phyloP scores from a whole-genome alignment of 2,113 vertebrate species.

The Osmerus eperlanus region DNA sequence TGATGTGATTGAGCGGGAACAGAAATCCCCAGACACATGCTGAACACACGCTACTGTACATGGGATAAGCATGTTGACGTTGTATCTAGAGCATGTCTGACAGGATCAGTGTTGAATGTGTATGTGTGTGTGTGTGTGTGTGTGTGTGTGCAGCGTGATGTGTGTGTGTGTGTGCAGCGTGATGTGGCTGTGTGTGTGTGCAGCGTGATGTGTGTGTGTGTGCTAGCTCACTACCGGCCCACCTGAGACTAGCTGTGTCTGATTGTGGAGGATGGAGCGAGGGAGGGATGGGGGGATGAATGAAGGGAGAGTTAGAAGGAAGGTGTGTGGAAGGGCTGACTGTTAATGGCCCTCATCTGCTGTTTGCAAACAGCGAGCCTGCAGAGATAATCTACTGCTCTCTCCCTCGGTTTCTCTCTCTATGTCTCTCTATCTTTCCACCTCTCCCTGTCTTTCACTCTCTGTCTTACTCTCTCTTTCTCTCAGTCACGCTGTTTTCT shows the following conservation, averaged over 20 bases:
- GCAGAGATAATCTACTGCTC: slow-evolving; percentile 8
- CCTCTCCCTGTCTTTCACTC: too few species aligned
- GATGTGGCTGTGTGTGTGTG: not conserved
- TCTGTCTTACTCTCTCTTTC: not conserved
- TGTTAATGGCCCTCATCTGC: slow-evolving; percentile 29
- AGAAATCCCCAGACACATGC: slow-evolving; percentile 47
- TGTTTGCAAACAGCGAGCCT: slow-evolving; percentile 64
- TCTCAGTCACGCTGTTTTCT: slow-evolving; percentile 22
- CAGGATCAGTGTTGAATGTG: not conserved
- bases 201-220: not conserved
- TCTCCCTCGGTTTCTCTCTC: slow-evolving; percentile 16
- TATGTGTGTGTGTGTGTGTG: not conserved
- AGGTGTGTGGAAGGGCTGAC: slow-evolving; percentile 13
- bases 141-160: too few species aligned
- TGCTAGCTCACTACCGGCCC: slow-evolving; percentile 40
- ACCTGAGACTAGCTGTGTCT: slow-evolving; percentile 42
- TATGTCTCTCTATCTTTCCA: too few species aligned
- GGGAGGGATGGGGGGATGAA: not conserved
- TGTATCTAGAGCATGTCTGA: slow-evolving; percentile 5
- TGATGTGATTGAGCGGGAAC: slow-evolving; percentile 27
- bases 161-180: not conserved
- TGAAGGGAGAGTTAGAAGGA: not conserved
- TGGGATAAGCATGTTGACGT: slow-evolving; percentile 27
- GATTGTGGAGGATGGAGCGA: slow-evolving; percentile 6
- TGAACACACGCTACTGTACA: slow-evolving; percentile 35